These are phyloP conservation scores for Erebia aethiops DNA, from an alignment of 2,888 invertebrate genomes.

Conservation along the genomic window DNA sequence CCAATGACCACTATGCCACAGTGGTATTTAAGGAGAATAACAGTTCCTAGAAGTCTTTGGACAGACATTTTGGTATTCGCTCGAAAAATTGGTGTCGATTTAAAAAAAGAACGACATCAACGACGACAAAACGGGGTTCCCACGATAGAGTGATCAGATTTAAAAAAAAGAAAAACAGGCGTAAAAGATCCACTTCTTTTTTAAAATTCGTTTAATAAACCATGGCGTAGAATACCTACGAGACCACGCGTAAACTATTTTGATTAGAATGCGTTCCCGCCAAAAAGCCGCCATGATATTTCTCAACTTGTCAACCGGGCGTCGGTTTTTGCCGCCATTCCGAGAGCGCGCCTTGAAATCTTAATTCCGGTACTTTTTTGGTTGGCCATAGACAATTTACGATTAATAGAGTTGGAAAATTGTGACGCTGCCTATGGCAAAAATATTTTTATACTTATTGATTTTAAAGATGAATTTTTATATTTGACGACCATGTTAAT, in stretches of 20 bases:
- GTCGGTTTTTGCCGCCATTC: conserved; percentile 71
- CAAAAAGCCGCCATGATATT: conserved; percentile 73
- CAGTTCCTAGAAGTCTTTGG: conserved; percentile 23
- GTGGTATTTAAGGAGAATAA: neutral
- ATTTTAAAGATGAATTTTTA: too few relatives aligned
- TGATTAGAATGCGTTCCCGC: conserved; percentile 80
- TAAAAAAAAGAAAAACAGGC: conserved; percentile 27
- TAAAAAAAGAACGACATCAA: conserved; percentile 37
- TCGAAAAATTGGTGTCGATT: conserved; percentile 46
- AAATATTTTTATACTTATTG: too few relatives aligned
- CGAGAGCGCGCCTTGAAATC: conserved; percentile 74
- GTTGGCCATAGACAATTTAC: conserved; percentile 54
- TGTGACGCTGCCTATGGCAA: conserved; percentile 35
- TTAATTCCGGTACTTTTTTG: conserved; percentile 70
- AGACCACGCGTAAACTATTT: conserved; percentile 79
- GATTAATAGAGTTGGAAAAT: conserved; percentile 61
- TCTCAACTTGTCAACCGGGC: conserved; percentile 73
- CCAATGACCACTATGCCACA: conserved; percentile 41
- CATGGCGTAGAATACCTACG: conserved; percentile 48
- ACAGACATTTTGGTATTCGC: conserved; percentile 27
- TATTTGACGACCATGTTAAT: too few relatives aligned
- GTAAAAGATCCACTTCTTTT: neutral
- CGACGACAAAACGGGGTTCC: conserved; percentile 41
- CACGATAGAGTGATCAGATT: conserved; percentile 44
- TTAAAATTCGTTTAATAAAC: conserved; percentile 41